phyloP scores from a whole-genome alignment of 2,113 vertebrate genomes.

The Sylvietta virens region DNA sequence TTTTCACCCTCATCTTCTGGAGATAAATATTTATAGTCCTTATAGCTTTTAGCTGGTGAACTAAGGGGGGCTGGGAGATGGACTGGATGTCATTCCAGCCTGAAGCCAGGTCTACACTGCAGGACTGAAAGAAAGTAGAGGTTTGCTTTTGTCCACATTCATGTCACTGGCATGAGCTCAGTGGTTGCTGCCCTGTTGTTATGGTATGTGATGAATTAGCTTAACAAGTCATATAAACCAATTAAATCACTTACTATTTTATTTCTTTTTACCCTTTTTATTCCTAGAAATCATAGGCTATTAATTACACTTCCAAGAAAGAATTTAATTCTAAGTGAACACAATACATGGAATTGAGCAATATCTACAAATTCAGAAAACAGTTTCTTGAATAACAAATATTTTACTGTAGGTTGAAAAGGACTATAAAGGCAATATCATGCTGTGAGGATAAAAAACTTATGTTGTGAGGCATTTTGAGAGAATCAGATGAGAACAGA shows the following conservation, averaged over 20 bases:
- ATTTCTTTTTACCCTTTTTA: not conserved
- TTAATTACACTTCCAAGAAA: not conserved
- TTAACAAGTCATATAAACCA: not conserved
- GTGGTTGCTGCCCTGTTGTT: not conserved
- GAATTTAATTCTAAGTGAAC: not conserved
- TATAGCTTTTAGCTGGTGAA: not conserved
- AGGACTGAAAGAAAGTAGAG: not conserved
- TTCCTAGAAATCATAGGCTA: not conserved
- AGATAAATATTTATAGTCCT: not conserved
- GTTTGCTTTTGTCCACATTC: not conserved
- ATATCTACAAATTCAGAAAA: not conserved
- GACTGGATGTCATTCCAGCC: not conserved
- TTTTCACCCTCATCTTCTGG: not conserved
- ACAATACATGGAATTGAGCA: not conserved
- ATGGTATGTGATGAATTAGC: not conserved
- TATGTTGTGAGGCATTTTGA: not conserved
- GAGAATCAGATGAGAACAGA: not conserved
- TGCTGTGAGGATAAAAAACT: not conserved
- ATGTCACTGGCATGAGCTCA: not conserved
- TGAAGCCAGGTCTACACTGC: not conserved
- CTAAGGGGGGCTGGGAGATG: not conserved
- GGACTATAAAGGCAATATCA: not conserved
- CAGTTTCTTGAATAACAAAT: constrained; percentile 21
- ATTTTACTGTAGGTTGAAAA: not conserved
- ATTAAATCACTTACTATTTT: not conserved